Conservation (phyloP, 2,888 invertebrate genomes). For the Asteroscopus sphinx region DNA sequence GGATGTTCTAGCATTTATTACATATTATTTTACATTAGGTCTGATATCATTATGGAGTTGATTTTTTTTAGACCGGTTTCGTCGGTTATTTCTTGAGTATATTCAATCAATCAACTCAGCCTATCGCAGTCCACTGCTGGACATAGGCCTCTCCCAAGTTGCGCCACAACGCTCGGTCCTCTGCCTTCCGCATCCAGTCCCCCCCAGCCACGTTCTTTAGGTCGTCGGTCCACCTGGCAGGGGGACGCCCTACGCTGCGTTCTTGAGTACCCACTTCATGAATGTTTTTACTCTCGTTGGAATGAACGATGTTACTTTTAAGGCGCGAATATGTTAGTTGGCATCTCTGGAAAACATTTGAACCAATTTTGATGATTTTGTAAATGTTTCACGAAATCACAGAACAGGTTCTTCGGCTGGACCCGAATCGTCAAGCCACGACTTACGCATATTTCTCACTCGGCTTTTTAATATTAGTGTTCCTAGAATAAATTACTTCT, state of each 20-base stretch:
- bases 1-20: constrained; percentile 34
- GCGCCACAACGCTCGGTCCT: no score
- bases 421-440: constrained; percentile 18
- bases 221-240: no score
- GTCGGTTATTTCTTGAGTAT: constrained; percentile 25
- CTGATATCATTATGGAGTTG: constrained; percentile 24
- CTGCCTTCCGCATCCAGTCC: no score
- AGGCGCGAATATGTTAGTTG: constrained; percentile 16
- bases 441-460: constrained; percentile 18
- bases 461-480: constrained; percentile 10
- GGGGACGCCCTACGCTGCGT: no score
- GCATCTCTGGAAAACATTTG: constrained; percentile 16
- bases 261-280: constrained; percentile 18
- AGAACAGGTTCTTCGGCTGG: constrained; percentile 41
- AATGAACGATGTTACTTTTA: constrained; percentile 13
- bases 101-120: no score
- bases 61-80: constrained; percentile 38
- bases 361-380: constrained; percentile 34
- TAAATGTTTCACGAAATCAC: constrained; percentile 31
- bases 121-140: no score
- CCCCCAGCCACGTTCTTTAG: no score
- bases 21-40: constrained; percentile 26
- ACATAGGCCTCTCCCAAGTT: no score
- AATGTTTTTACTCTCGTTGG: constrained; percentile 20
- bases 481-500: constrained; percentile 6